Base-by-base conservation (phyloP, 1,140 invertebrate genomes). In the Gryllus bimaculatus region DNA sequence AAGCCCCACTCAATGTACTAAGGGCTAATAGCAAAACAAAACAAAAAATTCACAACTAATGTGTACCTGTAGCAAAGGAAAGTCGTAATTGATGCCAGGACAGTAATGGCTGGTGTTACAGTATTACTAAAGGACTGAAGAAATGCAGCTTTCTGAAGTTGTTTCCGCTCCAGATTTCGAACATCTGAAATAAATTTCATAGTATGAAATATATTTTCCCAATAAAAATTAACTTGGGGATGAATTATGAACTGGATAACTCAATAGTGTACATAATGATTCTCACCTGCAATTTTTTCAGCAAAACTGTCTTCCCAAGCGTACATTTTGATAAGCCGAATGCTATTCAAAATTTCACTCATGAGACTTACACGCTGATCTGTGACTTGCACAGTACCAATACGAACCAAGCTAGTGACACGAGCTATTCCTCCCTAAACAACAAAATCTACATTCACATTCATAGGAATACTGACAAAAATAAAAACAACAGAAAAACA, bases 251-350 rank as follows among this genome's bases (percentile, higher is more conserved):
- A 39, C 26, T 2, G 26, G 5, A 39, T 39, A 39, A 39, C 26
- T 39, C 26, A 76, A 79, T 0, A 47, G 18, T 10, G 73, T 76
- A 66, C n/a, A 66, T 48, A 26, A 7, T 15, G 3, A 15, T 49
- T 78, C 80, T 79, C 80, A 82, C 83, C 79, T 77, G 77, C 73
- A 20, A 83, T 79, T 78, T 83, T 83, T 4, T 82, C 74, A 12
- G 49, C 77, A 82, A 90, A 89, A 13, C 86, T 83, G 75, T 86
- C 83, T 82, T 89, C 89, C 89, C 89, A 89, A 7, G 85, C 88
- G 81, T 90, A 89, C 86, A 90, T 87, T 84, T 89, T 89, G 81
- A 89, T 86, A 18, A 84, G 78, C 13, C 82, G 79, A 79, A 84
- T 83, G 47, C 80, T 82, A 79, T 83, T 83, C 3, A 84, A 66